Conservation (phyloP, 2,888 invertebrate genomes). For the Crepidodera aurea region DNA sequence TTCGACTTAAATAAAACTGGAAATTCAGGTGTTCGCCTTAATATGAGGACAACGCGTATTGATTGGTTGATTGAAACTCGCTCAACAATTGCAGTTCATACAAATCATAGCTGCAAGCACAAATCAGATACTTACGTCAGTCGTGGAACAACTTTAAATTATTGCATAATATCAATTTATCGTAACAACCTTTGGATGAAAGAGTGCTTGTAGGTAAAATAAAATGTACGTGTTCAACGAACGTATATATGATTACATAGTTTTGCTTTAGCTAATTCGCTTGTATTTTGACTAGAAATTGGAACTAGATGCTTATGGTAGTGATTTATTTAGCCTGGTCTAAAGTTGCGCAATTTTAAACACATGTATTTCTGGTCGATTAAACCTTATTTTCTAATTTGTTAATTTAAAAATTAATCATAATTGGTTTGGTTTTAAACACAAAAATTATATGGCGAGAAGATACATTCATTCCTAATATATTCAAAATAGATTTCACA, state of each 20-base stretch:
- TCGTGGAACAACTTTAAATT: conserved; percentile 7
- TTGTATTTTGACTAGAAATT: conserved; percentile 2
- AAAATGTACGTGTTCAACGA: neutral
- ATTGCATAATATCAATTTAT: conserved; percentile 18
- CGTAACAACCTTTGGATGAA: neutral
- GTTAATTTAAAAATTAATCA: neutral
- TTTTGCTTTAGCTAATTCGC: neutral
- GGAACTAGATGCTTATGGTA: neutral
- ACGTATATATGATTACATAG: conserved; percentile 1
- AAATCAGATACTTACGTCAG: conserved; percentile 18
- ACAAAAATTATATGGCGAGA: neutral
- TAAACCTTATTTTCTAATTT: conserved; percentile 1
- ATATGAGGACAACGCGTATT: conserved; percentile 4
- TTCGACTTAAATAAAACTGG: neutral
- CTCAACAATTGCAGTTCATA: conserved; percentile 15
- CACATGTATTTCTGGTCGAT: neutral
- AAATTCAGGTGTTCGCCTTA: conserved; percentile 6
- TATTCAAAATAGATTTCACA: neutral
- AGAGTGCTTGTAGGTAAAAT: neutral
- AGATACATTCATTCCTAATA: neutral
- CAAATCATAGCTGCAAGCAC: conserved; percentile 13
- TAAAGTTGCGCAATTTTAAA: neutral
- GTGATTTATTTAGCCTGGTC: neutral
- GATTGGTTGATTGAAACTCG: neutral
- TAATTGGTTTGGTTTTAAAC: neutral